Base-by-base conservation (phyloP, 2,797 vertebrate genomes). In the Chelmon rostratus region DNA sequence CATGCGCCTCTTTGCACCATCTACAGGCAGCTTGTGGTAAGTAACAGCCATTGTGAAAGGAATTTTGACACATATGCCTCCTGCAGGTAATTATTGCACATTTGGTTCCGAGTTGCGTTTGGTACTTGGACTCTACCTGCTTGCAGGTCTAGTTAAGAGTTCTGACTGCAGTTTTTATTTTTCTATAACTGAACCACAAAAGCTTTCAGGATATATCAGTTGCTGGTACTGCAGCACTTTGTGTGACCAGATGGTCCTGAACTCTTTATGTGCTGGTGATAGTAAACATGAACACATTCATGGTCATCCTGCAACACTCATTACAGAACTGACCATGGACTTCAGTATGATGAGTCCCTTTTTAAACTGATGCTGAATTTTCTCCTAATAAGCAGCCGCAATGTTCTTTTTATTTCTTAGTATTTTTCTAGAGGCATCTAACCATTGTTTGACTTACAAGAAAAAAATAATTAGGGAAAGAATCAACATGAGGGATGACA, bases 11-110 rank as follows among this genome's bases (percentile, higher is more conserved):
- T 54, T 61, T 64, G 62, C 56, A 68, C 18, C 70, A 66, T 62
- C 78, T 67, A 74, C 61, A 56, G 70, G 54, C 38, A 28, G 13
- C 33, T 23, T 38, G 42, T 12, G 62, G 76, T 66, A 58, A 70
- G 70, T 46, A 31, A 33, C 3, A 35, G 35, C 37, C 18, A 23
- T 28, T 12, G 19, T 65, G 62, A 65, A 28, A 31, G 1, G 25
- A 15, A 23, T 47, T 54, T 35, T 16, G 19, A 47, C 25, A 37
- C n/a, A n/a, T 21, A 19, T n/a, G 19, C 19, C 10, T n/a, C 57
- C 19, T 21, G 2, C 10, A 56, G 28, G 16, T 56, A 4, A 56
- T 56, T 9, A 56, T 6, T 57, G 10, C 2, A 3, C 18, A 10
- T 35, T 21, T 35, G 2, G 10, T 21, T 38, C 10, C 0, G 6